A percentile compares a stretch with the other conserved stretches of the same genome.
phyloP scores from a whole-genome alignment of 2,797 vertebrate species.

The Falco naumanni region DNA sequence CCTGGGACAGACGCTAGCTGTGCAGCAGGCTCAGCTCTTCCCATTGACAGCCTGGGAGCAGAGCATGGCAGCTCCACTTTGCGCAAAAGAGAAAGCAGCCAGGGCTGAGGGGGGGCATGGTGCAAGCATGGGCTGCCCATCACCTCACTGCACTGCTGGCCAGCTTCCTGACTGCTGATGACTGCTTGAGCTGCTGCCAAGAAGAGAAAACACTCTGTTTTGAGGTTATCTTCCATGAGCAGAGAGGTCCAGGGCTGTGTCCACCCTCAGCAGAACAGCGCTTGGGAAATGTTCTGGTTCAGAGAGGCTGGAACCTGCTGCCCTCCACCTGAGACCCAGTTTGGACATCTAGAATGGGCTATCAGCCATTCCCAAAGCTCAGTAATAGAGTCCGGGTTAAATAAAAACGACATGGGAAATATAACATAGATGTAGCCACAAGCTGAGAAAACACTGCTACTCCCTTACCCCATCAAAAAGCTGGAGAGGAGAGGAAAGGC shows the following conservation, averaged over 20 bases:
- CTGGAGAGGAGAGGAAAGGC: background rate
- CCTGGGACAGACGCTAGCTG: background rate
- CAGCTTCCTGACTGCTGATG: fast-evolving
- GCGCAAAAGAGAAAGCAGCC: fast-evolving
- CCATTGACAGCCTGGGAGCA: fast-evolving
- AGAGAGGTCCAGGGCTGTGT: background rate
- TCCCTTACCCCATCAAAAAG: background rate
- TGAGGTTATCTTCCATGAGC: background rate
- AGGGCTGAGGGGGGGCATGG: fast-evolving
- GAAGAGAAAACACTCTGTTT: background rate
- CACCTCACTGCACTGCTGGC: fast-evolving
- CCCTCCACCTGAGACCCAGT: background rate
- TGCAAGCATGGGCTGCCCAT: fast-evolving
- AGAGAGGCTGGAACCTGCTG: background rate
- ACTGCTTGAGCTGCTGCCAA: background rate
- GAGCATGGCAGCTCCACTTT: background rate
- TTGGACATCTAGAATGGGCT: background rate
- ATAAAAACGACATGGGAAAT: background rate
- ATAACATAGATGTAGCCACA: background rate
- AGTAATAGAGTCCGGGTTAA: background rate
- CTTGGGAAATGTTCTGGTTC: background rate
- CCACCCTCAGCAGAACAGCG: fast-evolving
- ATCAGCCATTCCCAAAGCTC: background rate
- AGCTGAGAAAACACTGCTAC: background rate
- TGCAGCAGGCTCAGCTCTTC: background rate